phyloP scores from a whole-genome alignment of 2,888 invertebrate genomes.

The Machimus rusticus region DNA sequence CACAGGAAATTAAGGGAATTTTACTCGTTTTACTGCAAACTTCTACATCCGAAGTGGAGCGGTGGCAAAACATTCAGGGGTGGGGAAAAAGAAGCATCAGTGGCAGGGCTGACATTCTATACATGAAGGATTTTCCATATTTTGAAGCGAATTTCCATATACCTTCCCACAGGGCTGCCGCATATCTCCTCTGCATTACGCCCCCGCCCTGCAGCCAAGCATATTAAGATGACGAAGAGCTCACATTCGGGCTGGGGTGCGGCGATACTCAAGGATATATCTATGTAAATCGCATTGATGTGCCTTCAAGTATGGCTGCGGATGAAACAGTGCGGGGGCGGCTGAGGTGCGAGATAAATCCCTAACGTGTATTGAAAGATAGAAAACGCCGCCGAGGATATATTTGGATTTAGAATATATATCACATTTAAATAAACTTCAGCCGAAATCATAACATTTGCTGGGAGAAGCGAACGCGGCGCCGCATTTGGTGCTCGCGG shows the following conservation, averaged over 20 bases:
- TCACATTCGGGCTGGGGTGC: slow-evolving; percentile 14
- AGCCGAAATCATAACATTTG: slow-evolving; percentile 45
- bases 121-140: slow-evolving; percentile 46
- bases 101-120: slow-evolving; percentile 37
- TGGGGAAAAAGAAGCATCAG: background rate
- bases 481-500: background rate
- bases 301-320: slow-evolving; percentile 37
- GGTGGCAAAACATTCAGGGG: background rate
- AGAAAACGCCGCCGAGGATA: slow-evolving; percentile 36
- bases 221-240: slow-evolving; percentile 40
- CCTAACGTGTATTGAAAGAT: slow-evolving; percentile 39
- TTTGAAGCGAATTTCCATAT: slow-evolving; percentile 9
- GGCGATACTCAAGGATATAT: background rate
- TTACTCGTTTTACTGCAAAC: slow-evolving; percentile 37
- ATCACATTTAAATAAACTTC: slow-evolving; percentile 45
- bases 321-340: slow-evolving; percentile 2
- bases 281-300: slow-evolving; percentile 42
- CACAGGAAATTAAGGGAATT: slow-evolving; percentile 48
- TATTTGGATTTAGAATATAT: slow-evolving; percentile 43
- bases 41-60: slow-evolving; percentile 16
- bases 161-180: slow-evolving; percentile 8
- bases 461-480: background rate
- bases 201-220: slow-evolving; percentile 8
- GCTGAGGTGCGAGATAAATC: background rate
- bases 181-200: slow-evolving; percentile 19